Conservation (phyloP, 2,113 vertebrate species). For the Myrmophylax atrothorax region DNA sequence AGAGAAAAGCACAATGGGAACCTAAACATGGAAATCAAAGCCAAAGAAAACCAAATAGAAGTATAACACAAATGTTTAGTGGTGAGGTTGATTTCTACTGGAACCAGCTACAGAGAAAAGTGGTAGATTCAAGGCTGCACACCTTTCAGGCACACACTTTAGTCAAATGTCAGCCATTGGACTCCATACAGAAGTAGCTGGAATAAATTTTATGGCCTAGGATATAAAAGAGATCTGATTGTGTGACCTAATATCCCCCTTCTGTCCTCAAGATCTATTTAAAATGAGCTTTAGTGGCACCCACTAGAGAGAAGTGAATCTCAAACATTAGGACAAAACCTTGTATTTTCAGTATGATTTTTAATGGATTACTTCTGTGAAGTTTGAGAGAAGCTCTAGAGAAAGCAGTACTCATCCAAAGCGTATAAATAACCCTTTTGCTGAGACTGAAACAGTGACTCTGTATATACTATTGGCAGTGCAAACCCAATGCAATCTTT, state of each 20-base stretch:
- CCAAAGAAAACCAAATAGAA: slow-evolving; percentile 48
- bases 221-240: not conserved
- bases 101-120: not conserved
- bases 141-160: not conserved
- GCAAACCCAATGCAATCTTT: not conserved
- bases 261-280: not conserved
- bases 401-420: not conserved
- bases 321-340: not conserved
- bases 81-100: slow-evolving; percentile 43
- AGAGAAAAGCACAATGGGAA: slow-evolving; percentile 33
- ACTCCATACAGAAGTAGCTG: not conserved
- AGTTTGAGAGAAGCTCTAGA: not conserved
- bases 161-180: not conserved
- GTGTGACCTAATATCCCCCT: slow-evolving; percentile 1
- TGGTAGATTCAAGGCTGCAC: not conserved
- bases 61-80: slow-evolving; percentile 15
- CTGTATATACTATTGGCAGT: slow-evolving; percentile 48
- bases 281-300: not conserved
- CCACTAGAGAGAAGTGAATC: not conserved
- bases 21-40: slow-evolving; percentile 4
- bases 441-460: slow-evolving; percentile 57
- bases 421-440: slow-evolving; percentile 53
- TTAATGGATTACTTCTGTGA: not conserved
- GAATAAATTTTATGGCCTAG: not conserved
- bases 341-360: not conserved